Conservation (phyloP, 1,140 invertebrate species). For the Drosophila tropicalis region DNA sequence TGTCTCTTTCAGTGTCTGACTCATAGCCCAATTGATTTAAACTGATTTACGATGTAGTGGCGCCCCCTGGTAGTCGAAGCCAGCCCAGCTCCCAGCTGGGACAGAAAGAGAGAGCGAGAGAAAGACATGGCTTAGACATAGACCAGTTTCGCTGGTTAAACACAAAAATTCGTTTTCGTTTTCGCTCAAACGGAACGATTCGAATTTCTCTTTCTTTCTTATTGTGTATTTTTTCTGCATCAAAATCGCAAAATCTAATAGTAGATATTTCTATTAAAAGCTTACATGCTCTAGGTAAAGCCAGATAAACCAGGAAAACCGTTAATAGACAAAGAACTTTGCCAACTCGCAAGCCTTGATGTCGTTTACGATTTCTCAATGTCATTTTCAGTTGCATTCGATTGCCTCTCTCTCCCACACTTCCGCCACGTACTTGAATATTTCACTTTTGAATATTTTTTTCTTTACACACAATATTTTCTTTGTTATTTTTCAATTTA, state of each 20-base stretch:
- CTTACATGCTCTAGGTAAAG: slow-evolving; percentile 43
- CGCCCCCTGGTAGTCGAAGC: slow-evolving; percentile 28
- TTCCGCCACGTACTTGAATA: slow-evolving; percentile 39
- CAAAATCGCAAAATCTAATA: slow-evolving; percentile 14
- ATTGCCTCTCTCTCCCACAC: slow-evolving; percentile 17
- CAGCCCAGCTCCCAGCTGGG: not conserved
- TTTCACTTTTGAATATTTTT: not conserved
- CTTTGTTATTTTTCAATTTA: not conserved
- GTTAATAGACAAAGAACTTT: slow-evolving; percentile 66
- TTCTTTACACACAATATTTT: not conserved
- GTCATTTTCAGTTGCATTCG: slow-evolving; percentile 28
- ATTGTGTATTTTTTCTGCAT: slow-evolving; percentile 12
- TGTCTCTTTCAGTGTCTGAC: slow-evolving; percentile 36
- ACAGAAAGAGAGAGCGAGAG: not conserved
- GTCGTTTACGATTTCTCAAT: slow-evolving; percentile 21
- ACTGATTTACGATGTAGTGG: slow-evolving; percentile 37
- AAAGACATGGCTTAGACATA: slow-evolving; percentile 34
- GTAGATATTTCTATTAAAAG: not conserved
- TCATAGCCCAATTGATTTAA: slow-evolving; percentile 44
- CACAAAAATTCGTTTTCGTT: slow-evolving; percentile 74
- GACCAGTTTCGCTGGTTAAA: slow-evolving; percentile 77
- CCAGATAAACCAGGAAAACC: slow-evolving; percentile 47
- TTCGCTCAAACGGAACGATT: slow-evolving; percentile 50
- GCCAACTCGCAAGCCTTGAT: slow-evolving; percentile 27
- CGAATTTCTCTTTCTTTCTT: slow-evolving; percentile 40